Base-by-base conservation (phyloP, 2,888 invertebrate genomes). In the Oxyscelio sp. region DNA sequence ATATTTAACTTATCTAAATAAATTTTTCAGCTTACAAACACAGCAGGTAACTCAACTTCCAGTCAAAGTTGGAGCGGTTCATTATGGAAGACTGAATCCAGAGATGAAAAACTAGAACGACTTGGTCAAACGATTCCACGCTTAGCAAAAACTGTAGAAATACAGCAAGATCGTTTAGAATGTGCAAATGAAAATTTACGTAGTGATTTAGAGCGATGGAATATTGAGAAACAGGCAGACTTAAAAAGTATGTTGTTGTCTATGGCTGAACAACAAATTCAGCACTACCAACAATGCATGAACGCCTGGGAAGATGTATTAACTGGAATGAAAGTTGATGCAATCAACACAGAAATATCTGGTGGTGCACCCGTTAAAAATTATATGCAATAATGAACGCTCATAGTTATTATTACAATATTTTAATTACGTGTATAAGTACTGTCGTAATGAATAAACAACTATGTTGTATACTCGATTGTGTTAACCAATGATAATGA, bases 181-280 rank as follows among this genome's bases (percentile, higher is more conserved):
- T 96, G 96, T 90, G 96, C 96, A 0, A 96, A 96, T 91, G 96
- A 96, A 90, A 96, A 96, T 90, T 93, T 97, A 27, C 94, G 96
- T 63, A 96, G 96, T 48, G 97, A 97, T 91, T 93, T 96, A 80
- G 96, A 96, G 65, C 94, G 96, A 75, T 97, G 97, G 97, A 96
- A 96, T 85, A 90, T 94, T 34, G 96, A 96, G 87, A 97, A 96
- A 90, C 95, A 95, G 79, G 94, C 95, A 34, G 96, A 96, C 92
- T 92, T 97, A 63, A 96, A 96, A 90, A 95, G 95, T 83, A 95
- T 96, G 88, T 94, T 97, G 13, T 93, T 95, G 31, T 95, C 95
- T 85, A 95, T 96, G 94, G 96, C 96, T 9, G 96, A 96, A 87
- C 95, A 96, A 90, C 96, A 97, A 90, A 96, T 96, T 54, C 95